Base-by-base conservation (phyloP, 2,113 vertebrate genomes). In the Rana temporaria region DNA sequence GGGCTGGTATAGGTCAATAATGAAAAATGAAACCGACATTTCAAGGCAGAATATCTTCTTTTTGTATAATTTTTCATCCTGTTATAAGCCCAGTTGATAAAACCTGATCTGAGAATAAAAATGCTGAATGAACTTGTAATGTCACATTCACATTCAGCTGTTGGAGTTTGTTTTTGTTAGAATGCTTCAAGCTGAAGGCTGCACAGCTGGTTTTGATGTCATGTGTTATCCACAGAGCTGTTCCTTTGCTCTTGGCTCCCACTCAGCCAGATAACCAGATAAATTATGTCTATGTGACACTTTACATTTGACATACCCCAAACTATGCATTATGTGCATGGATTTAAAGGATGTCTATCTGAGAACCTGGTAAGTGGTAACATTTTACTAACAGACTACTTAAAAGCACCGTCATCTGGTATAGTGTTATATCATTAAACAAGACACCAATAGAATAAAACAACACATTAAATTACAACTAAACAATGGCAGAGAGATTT, bases 11-110 rank as follows among this genome's bases (percentile, higher is more conserved):
- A 66, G 59, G 30, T 26, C 42, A 82, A 82, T 82, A 32, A 64
- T 73, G 38, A 26, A 24, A 82, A 74, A 57, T 66, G 65, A 74
- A 82, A 55, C 19, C 14, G 48, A 55, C 38, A 34, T 72, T 64
- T 55, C 24, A 6, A 64, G 38, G 22, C 59, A 55, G 79, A 62
- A 62, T 16, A n/a, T 53, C 79, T 73, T 30, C 42, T 65, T 73
- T 82, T n/a, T 62, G 59, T 74, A 57, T 42, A 18, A 82, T 74
- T 82, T 82, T 82, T 82, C 52, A 82, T 82, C 70, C 26, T 70
- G 66, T 64, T 66, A 66, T 82, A 82, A 82, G 70, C 70, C 79
- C 53, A 66, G 79, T 82, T 82, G 73, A 82, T 82, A 82, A 82
- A 82, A 81, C 69, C 73, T 60, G 60, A 65, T 64, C 65, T 64